Conservation (phyloP, 2,113 vertebrate species). For the Scomber japonicus region DNA sequence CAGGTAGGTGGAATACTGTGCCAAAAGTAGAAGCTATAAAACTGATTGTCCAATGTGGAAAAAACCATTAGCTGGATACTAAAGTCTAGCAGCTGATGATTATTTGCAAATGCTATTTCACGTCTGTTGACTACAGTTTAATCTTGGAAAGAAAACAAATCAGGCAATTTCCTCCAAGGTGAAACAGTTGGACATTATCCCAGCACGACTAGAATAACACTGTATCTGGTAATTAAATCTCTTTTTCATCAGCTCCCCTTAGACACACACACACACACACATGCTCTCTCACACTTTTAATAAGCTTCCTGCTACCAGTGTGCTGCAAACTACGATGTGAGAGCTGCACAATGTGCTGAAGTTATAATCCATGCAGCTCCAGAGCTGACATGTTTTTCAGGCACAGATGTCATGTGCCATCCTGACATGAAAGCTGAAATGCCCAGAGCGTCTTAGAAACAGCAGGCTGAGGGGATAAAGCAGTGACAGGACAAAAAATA, state of each 20-base stretch:
- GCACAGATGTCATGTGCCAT: constrained; percentile 7
- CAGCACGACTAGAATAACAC: constrained; percentile 40
- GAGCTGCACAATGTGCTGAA: constrained; percentile 2
- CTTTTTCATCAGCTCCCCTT: constrained; percentile 39
- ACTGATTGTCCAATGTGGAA: constrained; percentile 12
- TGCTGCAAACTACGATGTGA: constrained; percentile 9
- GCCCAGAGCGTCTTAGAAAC: neutral
- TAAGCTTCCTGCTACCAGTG: constrained; percentile 14
- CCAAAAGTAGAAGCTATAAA: neutral
- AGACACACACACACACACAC: constrained; percentile 23
- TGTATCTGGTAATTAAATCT: constrained; percentile 62
- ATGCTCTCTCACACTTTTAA: constrained; percentile 23
- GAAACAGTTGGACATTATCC: constrained; percentile 32
- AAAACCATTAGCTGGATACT: neutral
- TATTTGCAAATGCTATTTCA: constrained; percentile 34
- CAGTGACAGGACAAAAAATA: constrained; percentile 36
- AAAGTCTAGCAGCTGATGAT: constrained; percentile 15
- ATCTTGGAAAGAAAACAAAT: constrained; percentile 40
- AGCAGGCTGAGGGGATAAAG: constrained; percentile 3
- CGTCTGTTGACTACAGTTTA: constrained; percentile 45
- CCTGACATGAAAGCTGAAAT: constrained; percentile 33
- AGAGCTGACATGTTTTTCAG: constrained; percentile 37
- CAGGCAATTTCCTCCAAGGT: constrained; percentile 37
- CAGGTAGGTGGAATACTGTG: constrained; percentile 1
- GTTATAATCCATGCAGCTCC: constrained; percentile 19